phyloP scores from a whole-genome alignment of 2,888 invertebrate genomes.

The Vannuccia rotundouncinata region DNA sequence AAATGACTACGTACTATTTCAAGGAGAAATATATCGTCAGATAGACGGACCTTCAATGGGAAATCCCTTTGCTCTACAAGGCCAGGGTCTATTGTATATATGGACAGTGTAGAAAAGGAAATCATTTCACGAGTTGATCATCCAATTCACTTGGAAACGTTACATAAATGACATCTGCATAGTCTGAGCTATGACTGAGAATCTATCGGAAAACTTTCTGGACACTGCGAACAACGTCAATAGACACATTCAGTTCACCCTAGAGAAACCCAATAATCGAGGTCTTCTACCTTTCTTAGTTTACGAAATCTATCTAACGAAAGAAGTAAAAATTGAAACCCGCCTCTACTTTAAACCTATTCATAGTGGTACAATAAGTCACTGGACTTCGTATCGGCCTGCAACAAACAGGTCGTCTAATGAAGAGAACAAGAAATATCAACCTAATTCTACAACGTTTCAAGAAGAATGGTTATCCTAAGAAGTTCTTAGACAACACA shows the following conservation, averaged over 20 bases:
- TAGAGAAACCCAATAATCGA: conserved; percentile 11
- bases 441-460: background rate
- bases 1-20: background rate
- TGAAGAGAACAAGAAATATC: background rate
- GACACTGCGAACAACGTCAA: background rate
- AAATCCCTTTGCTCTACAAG: background rate
- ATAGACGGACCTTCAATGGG: background rate
- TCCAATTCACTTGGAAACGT: background rate
- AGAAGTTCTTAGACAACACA: conserved; percentile 11
- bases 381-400: background rate
- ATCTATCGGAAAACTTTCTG: background rate
- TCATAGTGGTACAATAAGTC: conserved; percentile 2
- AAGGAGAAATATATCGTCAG: background rate
- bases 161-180: background rate
- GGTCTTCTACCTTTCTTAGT: background rate
- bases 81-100: background rate
- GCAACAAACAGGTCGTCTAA: background rate
- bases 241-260: conserved; percentile 1
- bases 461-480: conserved; percentile 1
- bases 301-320: background rate
- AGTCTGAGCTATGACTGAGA: background rate
- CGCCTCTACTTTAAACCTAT: conserved; percentile 13
- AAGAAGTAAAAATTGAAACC: background rate
- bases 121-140: background rate
- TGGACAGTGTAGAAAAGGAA: background rate